A percentile compares a stretch with the other conserved stretches of the same genome.
Evolutionary conservation across 2,113 vertebrate species (phyloP).

Genomic region (Psammodynastes pulverulentus): DNA sequence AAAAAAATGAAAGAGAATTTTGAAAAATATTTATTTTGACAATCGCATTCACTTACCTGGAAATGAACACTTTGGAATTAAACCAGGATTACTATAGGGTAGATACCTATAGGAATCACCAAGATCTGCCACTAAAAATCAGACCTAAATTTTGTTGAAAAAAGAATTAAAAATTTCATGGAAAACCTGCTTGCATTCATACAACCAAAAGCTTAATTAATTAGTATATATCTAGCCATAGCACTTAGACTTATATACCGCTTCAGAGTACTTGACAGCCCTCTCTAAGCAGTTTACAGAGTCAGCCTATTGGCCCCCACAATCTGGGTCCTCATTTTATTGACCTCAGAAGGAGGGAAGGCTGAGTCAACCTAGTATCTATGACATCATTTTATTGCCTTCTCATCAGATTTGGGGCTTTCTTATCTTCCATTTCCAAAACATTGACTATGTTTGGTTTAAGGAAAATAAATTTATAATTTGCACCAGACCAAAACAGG

Average conservation of each 20-base stretch:
- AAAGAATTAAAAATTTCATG: neutral
- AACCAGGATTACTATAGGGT: neutral
- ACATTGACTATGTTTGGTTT: neutral
- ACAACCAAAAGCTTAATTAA: neutral
- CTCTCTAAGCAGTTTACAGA: no score
- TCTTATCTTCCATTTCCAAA: neutral
- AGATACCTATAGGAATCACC: neutral
- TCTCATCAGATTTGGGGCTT: neutral
- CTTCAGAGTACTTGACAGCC: no score
- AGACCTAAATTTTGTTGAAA: neutral
- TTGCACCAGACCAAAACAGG: neutral
- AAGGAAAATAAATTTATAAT: neutral
- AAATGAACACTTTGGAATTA: neutral
- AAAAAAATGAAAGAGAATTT: neutral
- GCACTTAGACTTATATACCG: no score
- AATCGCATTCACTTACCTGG: neutral
- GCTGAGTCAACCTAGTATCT: neutral
- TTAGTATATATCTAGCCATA: neutral
- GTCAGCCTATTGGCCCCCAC: no score
- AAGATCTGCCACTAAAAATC: neutral
- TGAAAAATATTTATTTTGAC: neutral
- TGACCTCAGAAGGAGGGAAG: no score
- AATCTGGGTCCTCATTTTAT: no score
- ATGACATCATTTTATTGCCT: neutral
- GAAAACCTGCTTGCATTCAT: neutral